Evolutionary conservation across 2,888 invertebrate species (phyloP), one percentile per base, ranked within the genome.

Genomic region (Altica lythri): DNA sequence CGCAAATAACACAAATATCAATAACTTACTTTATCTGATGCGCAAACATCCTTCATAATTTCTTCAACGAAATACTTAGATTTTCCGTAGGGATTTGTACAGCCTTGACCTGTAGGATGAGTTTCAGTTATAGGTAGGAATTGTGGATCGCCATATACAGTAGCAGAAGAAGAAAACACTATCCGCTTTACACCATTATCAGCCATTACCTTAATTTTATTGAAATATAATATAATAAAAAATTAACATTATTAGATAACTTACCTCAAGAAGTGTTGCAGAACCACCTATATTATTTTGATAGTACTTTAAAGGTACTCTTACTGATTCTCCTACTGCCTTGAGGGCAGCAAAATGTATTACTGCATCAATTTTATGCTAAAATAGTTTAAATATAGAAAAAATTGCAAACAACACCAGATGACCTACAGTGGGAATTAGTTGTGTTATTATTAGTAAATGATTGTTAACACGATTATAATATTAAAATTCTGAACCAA

Each of bases 311-410:
- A 96, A 78, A 0, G 96, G 96, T 63, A 88, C 86, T 72, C 84
- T 79, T 55, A 92, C 90, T 0, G 95, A 95, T 79, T 96, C 95
- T 1, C 93, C 94, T 6, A 97, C 95, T 9, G 95, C 91, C 77
- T 97, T 97, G 68, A 95, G 77, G 0, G 95, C 96, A 30, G 96
- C 96, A 80, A 96, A 93, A 78, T 97, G 96, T 66, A 96, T 90
- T 30, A 96, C 94, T 68, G 89, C 87, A 60, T 86, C 83, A 66
- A 95, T 86, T 70, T 85, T 83, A 74, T 92, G 85, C 92, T 94
- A 47, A 80, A 78, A 62, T 48, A 14, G 13, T 40, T 46, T 14
- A 55, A 50, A 4, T 34, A n/a, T n/a, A n/a, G n/a, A n/a, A n/a
- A n/a, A n/a, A n/a, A n/a, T n/a, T n/a, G n/a, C n/a, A n/a, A n/a